Conservation (phyloP, 1,140 invertebrate species). For the Drosophila tristis region DNA sequence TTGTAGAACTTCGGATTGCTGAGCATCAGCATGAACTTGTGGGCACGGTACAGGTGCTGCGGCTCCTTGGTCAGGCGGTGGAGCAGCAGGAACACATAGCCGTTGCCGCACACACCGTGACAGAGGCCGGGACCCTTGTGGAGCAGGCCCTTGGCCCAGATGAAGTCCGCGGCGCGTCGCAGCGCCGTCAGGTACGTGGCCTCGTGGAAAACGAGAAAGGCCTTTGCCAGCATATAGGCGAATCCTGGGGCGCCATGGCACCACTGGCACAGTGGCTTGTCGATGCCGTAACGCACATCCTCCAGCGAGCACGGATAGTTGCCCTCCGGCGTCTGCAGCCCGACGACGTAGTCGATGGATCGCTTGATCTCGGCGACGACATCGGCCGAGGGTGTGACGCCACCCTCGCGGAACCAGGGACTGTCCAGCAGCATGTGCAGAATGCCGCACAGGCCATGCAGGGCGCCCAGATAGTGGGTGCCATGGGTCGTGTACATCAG, state of each 20-base stretch:
- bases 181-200: constrained; percentile 90
- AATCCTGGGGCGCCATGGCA: constrained; percentile 94
- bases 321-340: constrained; percentile 88
- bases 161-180: constrained; percentile 88
- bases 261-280: constrained; percentile 92
- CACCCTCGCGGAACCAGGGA: constrained; percentile 72
- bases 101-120: constrained; percentile 94
- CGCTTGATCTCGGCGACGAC: constrained; percentile 85
- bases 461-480: constrained; percentile 93
- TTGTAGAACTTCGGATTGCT: constrained; percentile 87
- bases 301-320: constrained; percentile 92
- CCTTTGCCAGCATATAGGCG: constrained; percentile 92
- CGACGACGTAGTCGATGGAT: constrained; percentile 86
- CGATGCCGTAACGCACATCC: constrained; percentile 85
- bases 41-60: constrained; percentile 90
- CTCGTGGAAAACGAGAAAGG: constrained; percentile 90
- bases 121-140: constrained; percentile 93
- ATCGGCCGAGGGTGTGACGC: constrained; percentile 85
- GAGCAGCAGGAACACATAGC: constrained; percentile 92
- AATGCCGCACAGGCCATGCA: constrained; percentile 90
- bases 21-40: constrained; percentile 92
- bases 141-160: constrained; percentile 92
- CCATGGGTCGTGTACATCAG: constrained; percentile 94
- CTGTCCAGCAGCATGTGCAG: constrained; percentile 85
- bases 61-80: constrained; percentile 90